Base-by-base conservation (phyloP, 1,140 invertebrate genomes). In the Phthorimaea operculella region DNA sequence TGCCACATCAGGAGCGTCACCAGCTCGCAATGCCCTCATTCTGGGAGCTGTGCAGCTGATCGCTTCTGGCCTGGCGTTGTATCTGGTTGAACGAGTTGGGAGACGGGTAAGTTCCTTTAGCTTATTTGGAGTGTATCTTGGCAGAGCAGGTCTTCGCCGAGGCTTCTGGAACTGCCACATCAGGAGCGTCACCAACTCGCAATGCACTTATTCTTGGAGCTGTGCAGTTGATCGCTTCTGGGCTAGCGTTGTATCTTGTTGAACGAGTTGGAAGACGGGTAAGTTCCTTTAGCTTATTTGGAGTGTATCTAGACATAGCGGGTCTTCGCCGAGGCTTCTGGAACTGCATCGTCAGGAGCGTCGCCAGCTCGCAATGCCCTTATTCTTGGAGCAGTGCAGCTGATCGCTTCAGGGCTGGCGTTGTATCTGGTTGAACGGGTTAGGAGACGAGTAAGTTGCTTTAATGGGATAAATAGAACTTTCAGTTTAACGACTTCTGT, bases 261-360 rank as follows among this genome's bases (percentile, higher is more conserved):
- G 73, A 76, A 53, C 53, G 60, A 10, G 52, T 76, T 17, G 73
- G 73, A 18, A 58, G 73, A 18, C 55, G 66, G 63, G 73, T 74
- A 33, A 55, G 60, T 28, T n/a, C n/a, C n/a, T n/a, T n/a, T 57
- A 33, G 39, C n/a, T n/a, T n/a, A n/a, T n/a, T n/a, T n/a, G n/a
- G n/a, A n/a, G n/a, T n/a, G 18, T 42, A 44, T 14, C 11, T 16
- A 14, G 21, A 18, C 21, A 6, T 2, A 28, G 21, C 21, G 6
- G 21, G 21, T 28, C 21, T 28, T 28, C 21, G 14, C 14, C 21
- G 36, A 9, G n/a, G n/a, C 39, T 44, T 11, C 44, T 51, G 9
- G 17, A 2, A 33, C 21, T 8, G 54, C 66, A 28, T 28, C 21
- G 6, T 28, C 21, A 4, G 21, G 21, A 34, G 54, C 56, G 42